Evolutionary conservation across 2,797 vertebrate species (phyloP), one percentile per base, ranked within the genome.

Genomic region (Carapus acus): DNA sequence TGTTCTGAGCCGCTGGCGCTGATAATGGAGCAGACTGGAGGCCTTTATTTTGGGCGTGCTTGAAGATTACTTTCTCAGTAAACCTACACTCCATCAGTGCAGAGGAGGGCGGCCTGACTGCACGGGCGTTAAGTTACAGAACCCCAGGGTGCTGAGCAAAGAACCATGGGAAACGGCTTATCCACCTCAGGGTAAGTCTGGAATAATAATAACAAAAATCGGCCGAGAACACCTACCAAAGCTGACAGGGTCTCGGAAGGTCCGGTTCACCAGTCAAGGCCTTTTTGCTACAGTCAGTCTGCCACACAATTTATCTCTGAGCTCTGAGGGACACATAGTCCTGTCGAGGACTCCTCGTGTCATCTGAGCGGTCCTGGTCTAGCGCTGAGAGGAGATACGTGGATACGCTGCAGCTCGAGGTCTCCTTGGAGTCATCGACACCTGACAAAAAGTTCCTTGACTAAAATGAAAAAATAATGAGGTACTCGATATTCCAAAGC

Each of bases 111-210:
- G 58, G 54, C 38, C 69, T 14, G 62, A 51, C 75, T 70, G 70
- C 69, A 81, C 65, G 78, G 76, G 79, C 76, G 74, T 85, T 77
- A 65, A 55, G 76, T 85, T 84, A 82, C 81, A 58, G 69, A 74
- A 68, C 74, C 67, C 74, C 69, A 68, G 73, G 78, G 78, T 82
- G 54, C 69, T 23, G 69, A 65, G 49, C 31, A n/a, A 56, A 73
- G 18, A 79, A 58, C 72, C 72, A 78, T 87, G 83, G 71, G 83
- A 86, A 85, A 74, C 56, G 34, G 71, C 50, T 71, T 33, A 56
- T 73, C 65, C 56, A 69, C 74, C 73, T 67, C 49, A 45, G 66
- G 59, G 54, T 64, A 67, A 3, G 65, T 73, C 62, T 77, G 73
- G 39, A 83, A 81, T 71, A 71, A 77, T 41, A 80, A 75, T 65